Evolutionary conservation across 2,113 vertebrate species (phyloP), one percentile per base, ranked within the genome.

Genomic region (Sceloporus tristichus): DNA sequence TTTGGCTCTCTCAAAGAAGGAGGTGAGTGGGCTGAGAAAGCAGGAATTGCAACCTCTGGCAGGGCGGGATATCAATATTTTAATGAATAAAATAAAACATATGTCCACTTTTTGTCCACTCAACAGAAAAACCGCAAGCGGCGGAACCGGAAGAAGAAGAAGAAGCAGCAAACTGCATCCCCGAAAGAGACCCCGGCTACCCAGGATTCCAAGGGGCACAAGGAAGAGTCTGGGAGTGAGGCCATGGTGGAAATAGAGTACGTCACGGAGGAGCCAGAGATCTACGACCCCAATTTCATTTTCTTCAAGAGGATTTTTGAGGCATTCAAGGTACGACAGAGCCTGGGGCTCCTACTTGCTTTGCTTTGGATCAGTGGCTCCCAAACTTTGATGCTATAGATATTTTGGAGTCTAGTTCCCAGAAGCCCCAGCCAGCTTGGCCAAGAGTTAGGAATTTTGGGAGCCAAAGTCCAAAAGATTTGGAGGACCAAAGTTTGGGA

Each of bases 291-390:
- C 84, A 98, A 98, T 92, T 99, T 95, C 93, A 98, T 99, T 93
- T 98, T 98, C 94, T 99, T 99, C 94, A 98, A 98, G 95, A 97
- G 97, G 92, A 98, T 99, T 86, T 98, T 99, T 54, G 98, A 99
- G 80, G 97, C 98, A 0, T 99, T 99, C 94, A 99, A 98, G 98
- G 98, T 99, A 84, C 75, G 25, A 1, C 2, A 62, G 59, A 62
- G 4, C 59, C 18, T 62, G 13, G 59, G 59, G 16, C 14, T 62
- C 13, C 48, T 48, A 48, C 3, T 48, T 14, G 59, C 59, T 62
- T 62, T 62, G 18, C 59, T 62, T 62, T 62, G 13, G 59, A 62
- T 18, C 3, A 62, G 48, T 48, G 48, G 48, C 7, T 48, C 4
- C 48, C 7, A 48, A 48, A 48, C 48, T 48, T 48, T 48, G 48